Evolutionary conservation across 2,113 vertebrate species (phyloP).

Genomic region (Lipotes vexillifer): DNA sequence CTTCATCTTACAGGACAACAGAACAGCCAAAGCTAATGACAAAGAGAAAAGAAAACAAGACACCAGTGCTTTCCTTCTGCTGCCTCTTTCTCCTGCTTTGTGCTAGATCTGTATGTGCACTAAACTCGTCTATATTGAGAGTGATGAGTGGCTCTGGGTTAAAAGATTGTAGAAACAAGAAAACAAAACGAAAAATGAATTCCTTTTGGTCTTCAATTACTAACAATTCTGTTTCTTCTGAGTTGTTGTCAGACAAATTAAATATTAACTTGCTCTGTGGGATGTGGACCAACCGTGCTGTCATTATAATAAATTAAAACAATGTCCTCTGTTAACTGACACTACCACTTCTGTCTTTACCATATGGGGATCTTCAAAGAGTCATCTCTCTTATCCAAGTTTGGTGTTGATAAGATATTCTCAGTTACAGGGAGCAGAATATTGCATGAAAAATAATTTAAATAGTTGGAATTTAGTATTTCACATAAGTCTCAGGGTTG

Average conservation of each 20-base stretch:
- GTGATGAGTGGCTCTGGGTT: too few relatives aligned
- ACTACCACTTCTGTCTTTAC: too few relatives aligned
- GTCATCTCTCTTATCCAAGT: neutral
- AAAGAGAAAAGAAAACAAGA: neutral
- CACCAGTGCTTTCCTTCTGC: accelerated
- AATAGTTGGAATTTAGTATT: neutral
- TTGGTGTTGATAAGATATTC: neutral
- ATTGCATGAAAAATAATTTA: neutral
- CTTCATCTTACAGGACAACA: neutral
- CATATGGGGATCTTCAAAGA: neutral
- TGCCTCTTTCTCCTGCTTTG: neutral
- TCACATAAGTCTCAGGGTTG: neutral
- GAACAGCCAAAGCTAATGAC: neutral
- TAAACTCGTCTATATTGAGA: accelerated
- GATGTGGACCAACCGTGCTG: accelerated
- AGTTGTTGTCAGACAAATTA: accelerated
- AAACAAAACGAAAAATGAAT: neutral
- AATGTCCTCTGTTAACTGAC: accelerated
- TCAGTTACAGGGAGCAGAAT: neutral
- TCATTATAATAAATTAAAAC: neutral
- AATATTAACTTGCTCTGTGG: neutral
- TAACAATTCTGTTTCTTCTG: neutral
- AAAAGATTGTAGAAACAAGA: neutral
- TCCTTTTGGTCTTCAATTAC: neutral
- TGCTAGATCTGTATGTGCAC: accelerated